Conservation (phyloP, 2,113 vertebrate species). For the Coryphaenoides rupestris region DNA sequence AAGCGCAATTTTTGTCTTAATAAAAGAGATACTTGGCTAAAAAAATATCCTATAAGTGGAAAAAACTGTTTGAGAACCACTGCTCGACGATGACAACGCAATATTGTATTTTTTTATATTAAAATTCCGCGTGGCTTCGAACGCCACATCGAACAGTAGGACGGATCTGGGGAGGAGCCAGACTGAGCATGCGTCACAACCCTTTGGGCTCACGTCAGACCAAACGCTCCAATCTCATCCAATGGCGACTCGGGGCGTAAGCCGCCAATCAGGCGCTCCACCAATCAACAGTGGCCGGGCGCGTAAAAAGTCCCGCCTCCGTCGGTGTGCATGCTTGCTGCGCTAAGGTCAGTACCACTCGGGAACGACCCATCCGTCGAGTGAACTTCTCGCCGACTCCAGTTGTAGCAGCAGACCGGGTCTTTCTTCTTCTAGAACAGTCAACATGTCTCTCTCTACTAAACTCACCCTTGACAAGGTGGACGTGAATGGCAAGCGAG, state of each 20-base stretch:
- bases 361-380: slow-evolving; percentile 23
- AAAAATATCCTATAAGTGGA: no score
- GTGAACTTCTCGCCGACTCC: neutral
- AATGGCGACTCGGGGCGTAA: slow-evolving; percentile 10
- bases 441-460: slow-evolving; percentile 88
- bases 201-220: neutral
- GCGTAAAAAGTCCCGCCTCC: slow-evolving; percentile 7
- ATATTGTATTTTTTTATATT: no score
- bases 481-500: slow-evolving; percentile 90
- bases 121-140: no score
- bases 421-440: neutral
- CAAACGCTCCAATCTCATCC: slow-evolving; percentile 14
- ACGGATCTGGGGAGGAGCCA: no score
- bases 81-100: no score
- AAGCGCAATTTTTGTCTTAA: no score
- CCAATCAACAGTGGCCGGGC: slow-evolving; percentile 53
- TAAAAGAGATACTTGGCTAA: no score
- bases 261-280: accelerated
- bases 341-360: slow-evolving; percentile 53
- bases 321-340: neutral
- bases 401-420: neutral
- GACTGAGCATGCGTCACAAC: no score
- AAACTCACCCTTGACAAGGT: slow-evolving; percentile 96
- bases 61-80: no score
- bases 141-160: no score